Percentiles rank a stretch among this genome's conserved stretches.
phyloP scores from a whole-genome alignment of 1,140 invertebrate genomes.

The Acyrthosiphon pisum region DNA sequence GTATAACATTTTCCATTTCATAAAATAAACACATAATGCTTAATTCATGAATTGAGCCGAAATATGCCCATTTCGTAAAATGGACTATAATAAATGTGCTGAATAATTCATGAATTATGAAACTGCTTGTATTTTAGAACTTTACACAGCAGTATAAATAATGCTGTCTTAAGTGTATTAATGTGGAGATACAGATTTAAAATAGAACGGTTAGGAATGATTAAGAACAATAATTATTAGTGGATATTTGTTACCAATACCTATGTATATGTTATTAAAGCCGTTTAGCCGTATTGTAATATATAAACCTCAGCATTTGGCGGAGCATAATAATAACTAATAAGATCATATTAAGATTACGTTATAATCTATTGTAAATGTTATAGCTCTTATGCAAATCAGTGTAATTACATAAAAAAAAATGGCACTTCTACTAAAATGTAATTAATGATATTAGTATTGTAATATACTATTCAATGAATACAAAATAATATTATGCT shows the following conservation, averaged over 20 bases:
- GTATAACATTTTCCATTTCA: neutral
- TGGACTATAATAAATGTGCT: neutral
- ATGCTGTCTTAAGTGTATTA: neutral
- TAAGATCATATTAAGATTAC: neutral
- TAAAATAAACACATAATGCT: neutral
- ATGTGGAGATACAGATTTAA: neutral
- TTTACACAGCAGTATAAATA: neutral
- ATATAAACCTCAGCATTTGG: neutral
- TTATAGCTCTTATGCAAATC: neutral
- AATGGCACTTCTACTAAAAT: neutral
- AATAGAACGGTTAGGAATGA: neutral
- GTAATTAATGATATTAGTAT: neutral
- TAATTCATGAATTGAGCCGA: neutral
- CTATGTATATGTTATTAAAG: neutral
- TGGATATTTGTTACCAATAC: neutral
- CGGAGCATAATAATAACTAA: neutral
- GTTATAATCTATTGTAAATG: neutral
- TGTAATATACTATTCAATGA: neutral
- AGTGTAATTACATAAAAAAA: neutral
- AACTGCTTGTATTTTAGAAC: neutral
- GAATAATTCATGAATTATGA: constrained; percentile 17
- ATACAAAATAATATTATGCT: neutral
- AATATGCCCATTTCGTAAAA: neutral
- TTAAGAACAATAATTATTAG: too few relatives aligned
- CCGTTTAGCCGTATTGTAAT: neutral